Conservation (phyloP, 2,113 vertebrate genomes). For the Amblyopsis rosae region DNA sequence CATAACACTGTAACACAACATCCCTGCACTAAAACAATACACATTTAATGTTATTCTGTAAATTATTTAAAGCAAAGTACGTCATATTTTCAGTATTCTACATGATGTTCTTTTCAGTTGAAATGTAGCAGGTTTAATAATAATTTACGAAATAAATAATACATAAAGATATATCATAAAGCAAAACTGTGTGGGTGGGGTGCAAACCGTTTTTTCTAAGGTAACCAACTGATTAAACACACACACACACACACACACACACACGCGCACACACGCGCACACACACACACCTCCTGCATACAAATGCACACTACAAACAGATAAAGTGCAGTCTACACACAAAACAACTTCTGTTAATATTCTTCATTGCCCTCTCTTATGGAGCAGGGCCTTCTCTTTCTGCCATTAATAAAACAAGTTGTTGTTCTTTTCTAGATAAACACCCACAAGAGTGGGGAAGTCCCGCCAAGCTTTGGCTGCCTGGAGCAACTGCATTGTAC, state of each 20-base stretch:
- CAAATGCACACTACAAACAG: conserved; percentile 13
- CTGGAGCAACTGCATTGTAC: conserved; percentile 60
- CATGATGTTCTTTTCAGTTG: no score
- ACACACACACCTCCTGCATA: conserved; percentile 4
- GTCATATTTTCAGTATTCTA: no score
- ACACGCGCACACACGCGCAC: conserved; percentile 23
- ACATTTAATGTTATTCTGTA: no score
- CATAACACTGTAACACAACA: no score
- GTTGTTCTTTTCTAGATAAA: conserved; percentile 76
- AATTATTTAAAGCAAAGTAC: no score
- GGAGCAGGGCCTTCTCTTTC: conserved; percentile 55
- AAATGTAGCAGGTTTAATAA: no score
- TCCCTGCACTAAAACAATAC: no score
- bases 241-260: neutral
- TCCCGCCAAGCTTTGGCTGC: conserved; percentile 63
- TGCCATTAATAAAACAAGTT: conserved; percentile 77
- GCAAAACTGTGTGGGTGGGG: no score
- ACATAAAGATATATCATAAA: no score
- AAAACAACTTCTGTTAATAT: conserved; percentile 40
- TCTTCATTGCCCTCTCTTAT: conserved; percentile 60
- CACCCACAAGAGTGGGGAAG: conserved; percentile 59
- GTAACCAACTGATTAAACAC: conserved; percentile 4
- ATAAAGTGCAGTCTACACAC: neutral
- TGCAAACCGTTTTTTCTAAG: neutral
- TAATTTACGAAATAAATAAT: no score